These are phyloP conservation scores for Elegia similella DNA, from an alignment of 2,888 invertebrate genomes.

Conservation along the genomic window DNA sequence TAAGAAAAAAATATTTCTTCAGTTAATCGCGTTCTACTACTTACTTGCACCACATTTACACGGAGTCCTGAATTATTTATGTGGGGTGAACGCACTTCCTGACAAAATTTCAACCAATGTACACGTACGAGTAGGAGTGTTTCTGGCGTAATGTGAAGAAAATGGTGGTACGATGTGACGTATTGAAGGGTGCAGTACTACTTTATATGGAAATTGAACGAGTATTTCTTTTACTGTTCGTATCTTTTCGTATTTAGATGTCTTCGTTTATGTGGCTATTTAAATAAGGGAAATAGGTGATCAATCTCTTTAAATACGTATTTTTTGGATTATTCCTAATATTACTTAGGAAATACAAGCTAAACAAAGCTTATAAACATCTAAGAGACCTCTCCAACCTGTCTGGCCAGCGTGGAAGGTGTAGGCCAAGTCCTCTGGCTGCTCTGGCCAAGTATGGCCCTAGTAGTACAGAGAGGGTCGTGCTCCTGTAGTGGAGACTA, in stretches of 20 bases:
- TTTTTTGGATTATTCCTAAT: too few species aligned
- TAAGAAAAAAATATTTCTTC: too few species aligned
- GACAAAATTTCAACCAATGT: slow-evolving; percentile 11
- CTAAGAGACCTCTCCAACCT: too few species aligned
- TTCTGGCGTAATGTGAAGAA: not conserved
- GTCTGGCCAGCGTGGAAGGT: too few species aligned
- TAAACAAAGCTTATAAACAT: too few species aligned
- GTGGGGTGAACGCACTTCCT: slow-evolving; percentile 13
- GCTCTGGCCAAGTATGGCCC: too few species aligned
- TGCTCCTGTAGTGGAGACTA: too few species aligned
- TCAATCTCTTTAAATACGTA: not conserved
- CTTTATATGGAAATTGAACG: slow-evolving; percentile 8
- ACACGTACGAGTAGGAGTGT: not conserved
- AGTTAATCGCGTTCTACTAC: not conserved
- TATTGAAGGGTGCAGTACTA: not conserved
- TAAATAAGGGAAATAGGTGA: not conserved
- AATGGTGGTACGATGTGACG: slow-evolving; percentile 1
- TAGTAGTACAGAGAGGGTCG: too few species aligned
- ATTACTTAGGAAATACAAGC: too few species aligned
- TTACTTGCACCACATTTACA: not conserved
- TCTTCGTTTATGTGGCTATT: not conserved
- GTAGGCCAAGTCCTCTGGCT: too few species aligned
- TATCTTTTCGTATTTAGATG: not conserved
- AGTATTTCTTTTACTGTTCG: not conserved
- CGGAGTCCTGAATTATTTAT: slow-evolving; percentile 14